Conservation (phyloP, 2,888 invertebrate species). For the Acanthosepion lycidas region DNA sequence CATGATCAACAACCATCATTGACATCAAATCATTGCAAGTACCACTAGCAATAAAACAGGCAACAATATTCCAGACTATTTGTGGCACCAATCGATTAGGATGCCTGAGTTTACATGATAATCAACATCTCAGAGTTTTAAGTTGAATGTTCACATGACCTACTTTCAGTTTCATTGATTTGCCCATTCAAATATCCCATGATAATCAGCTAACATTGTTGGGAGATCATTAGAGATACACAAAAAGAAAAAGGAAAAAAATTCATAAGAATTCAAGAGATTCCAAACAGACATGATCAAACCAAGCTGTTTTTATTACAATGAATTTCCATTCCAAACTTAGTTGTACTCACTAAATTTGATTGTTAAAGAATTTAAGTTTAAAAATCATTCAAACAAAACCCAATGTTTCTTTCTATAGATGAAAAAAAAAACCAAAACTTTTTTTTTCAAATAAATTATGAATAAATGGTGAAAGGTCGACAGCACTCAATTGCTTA, state of each 20-base stretch:
- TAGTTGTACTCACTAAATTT: not conserved
- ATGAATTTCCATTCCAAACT: not conserved
- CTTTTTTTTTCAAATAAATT: no score
- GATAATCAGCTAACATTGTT: slow-evolving; percentile 22
- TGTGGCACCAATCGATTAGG: slow-evolving; percentile 8
- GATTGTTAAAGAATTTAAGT: not conserved
- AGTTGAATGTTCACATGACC: slow-evolving; percentile 18
- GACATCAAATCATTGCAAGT: not conserved
- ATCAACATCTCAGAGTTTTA: not conserved
- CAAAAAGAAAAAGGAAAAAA: not conserved
- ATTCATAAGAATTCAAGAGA: not conserved
- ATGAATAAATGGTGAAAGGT: no score
- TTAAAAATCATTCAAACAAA: not conserved
- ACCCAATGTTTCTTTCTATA: not conserved
- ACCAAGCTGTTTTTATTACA: not conserved
- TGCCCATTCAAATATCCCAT: slow-evolving; percentile 1
- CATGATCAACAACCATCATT: not conserved
- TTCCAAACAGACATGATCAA: not conserved
- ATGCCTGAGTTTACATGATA: not conserved
- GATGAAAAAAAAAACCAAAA: no score
- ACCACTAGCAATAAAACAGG: not conserved
- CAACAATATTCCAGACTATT: not conserved
- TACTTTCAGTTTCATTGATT: not conserved
- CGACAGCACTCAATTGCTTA: no score
- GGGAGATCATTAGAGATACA: slow-evolving; percentile 6